Evolutionary conservation across 1,140 invertebrate species (phyloP).

Genomic region (Sycophila sp.): DNA sequence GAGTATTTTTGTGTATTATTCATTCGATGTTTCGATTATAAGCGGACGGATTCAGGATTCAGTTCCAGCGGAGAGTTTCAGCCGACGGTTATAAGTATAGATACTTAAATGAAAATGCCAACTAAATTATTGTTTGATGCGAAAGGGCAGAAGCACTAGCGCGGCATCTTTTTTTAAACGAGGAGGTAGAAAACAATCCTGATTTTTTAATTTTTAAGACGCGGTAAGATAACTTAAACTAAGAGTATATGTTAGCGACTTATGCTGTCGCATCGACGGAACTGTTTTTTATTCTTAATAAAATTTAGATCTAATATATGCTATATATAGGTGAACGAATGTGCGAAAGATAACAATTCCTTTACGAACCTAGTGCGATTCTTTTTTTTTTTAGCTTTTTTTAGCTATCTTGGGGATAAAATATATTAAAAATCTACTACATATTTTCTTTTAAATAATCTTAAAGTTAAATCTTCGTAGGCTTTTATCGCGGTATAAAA

Average conservation of each 20-base stretch:
- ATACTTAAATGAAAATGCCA: conserved; percentile 1
- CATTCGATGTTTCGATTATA: background rate
- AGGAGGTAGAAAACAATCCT: background rate
- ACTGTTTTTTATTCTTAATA: conserved; percentile 36
- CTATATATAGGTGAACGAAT: background rate
- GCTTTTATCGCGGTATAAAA: too few relatives aligned
- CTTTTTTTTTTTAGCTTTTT: too few relatives aligned
- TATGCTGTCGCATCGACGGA: conserved; percentile 7
- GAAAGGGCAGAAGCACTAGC: background rate
- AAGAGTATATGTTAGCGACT: conserved; percentile 17
- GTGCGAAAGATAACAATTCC: background rate
- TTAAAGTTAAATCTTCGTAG: too few relatives aligned
- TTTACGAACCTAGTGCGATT: conserved; percentile 11
- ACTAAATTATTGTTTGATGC: background rate
- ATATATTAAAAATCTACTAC: too few relatives aligned
- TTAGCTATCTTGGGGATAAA: too few relatives aligned
- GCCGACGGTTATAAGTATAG: background rate
- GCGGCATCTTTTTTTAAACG: background rate
- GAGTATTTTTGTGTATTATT: conserved; percentile 2
- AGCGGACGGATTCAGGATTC: background rate
- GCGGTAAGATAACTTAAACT: conserved; percentile 35
- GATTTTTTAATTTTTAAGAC: conserved; percentile 24
- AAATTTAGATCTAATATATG: conserved; percentile 20
- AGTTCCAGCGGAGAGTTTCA: too few relatives aligned
- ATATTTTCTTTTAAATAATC: too few relatives aligned